A percentile compares a stretch with the other conserved stretches of the same genome.
Evolutionary conservation across 1,140 invertebrate species (phyloP).

Genomic region (Hermetia illucens): DNA sequence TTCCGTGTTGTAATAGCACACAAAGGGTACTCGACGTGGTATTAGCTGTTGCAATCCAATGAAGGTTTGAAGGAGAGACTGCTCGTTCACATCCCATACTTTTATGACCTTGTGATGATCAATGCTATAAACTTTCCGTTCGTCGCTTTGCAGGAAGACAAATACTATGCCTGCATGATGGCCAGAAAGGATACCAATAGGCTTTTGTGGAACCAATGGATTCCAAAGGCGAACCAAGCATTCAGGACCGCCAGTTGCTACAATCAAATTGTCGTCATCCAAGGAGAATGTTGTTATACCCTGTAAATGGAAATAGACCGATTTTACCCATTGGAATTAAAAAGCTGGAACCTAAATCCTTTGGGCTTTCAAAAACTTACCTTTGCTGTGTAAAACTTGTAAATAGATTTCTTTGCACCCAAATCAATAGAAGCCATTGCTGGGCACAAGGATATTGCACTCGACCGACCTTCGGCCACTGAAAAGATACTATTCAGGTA

Average conservation of each 20-base stretch:
- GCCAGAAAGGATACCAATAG: constrained; percentile 44
- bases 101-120: constrained; percentile 48
- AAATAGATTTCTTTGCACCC: no score
- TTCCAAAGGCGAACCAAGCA: constrained; percentile 60
- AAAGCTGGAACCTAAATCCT: no score
- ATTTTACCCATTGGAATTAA: no score
- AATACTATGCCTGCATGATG: constrained; percentile 52
- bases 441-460: no score
- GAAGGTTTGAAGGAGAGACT: constrained; percentile 39
- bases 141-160: constrained; percentile 50
- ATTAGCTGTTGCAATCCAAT: constrained; percentile 41
- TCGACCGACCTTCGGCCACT: constrained; percentile 33
- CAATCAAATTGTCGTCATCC: constrained; percentile 37
- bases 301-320: constrained; percentile 12
- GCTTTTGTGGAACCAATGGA: constrained; percentile 49
- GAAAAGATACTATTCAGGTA: constrained; percentile 37
- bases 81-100: constrained; percentile 47
- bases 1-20: constrained; percentile 43
- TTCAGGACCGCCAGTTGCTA: constrained; percentile 59
- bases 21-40: constrained; percentile 37
- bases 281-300: constrained; percentile 42
- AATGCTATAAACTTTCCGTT: constrained; percentile 55
- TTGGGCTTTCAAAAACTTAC: no score
- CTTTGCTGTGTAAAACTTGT: no score
- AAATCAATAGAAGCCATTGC: no score